A percentile compares a stretch with the other conserved stretches of the same genome.
Conservation (phyloP, 2,113 vertebrate species). For the Pristiophorus japonicus region DNA sequence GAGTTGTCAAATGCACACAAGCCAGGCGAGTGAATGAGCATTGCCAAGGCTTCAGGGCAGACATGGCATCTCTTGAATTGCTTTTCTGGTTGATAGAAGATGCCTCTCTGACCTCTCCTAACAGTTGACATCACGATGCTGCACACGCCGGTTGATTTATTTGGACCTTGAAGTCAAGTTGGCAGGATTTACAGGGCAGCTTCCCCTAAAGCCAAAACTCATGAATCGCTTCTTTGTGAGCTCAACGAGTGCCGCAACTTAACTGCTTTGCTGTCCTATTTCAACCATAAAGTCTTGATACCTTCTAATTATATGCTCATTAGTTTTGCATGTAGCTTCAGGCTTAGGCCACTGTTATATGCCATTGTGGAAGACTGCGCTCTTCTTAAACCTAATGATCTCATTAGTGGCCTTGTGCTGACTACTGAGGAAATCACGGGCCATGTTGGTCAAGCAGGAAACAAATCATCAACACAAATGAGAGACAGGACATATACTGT, state of each 20-base stretch:
- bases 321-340: constrained; percentile 7
- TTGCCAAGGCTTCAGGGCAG: neutral
- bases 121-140: neutral
- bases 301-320: constrained; percentile 19
- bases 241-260: neutral
- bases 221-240: constrained; percentile 26
- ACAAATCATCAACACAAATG: neutral
- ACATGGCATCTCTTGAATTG: neutral
- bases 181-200: constrained; percentile 7
- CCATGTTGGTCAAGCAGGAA: neutral
- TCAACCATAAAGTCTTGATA: neutral
- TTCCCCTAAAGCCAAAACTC: neutral
- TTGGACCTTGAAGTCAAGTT: neutral
- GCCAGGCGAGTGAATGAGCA: neutral
- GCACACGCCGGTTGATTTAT: constrained; percentile 6
- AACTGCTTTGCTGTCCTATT: constrained; percentile 13
- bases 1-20: neutral
- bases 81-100: neutral
- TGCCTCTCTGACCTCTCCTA: neutral
- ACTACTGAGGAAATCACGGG: neutral
- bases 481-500: constrained; percentile 9
- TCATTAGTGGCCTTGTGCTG: neutral
- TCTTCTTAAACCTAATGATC: neutral
- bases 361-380: neutral
- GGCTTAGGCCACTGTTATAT: neutral